phyloP scores from a whole-genome alignment of 1,140 invertebrate species.

The Drepana arcuata region DNA sequence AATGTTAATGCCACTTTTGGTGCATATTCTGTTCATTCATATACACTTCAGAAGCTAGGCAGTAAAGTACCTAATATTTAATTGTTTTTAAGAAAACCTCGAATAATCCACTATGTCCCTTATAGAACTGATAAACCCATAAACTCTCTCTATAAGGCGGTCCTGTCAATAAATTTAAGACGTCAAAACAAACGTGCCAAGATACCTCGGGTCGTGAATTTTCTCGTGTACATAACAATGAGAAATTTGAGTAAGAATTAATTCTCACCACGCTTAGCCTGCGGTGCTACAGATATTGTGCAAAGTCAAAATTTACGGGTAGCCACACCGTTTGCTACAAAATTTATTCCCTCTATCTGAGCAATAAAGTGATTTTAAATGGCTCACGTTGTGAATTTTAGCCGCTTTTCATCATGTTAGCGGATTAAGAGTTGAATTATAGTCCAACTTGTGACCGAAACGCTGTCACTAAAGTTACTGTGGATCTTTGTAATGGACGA shows the following conservation, averaged over 20 bases:
- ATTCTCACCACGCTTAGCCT: not conserved
- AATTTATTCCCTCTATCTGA: slow-evolving; percentile 49
- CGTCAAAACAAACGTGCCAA: slow-evolving; percentile 5
- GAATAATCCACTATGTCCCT: no score
- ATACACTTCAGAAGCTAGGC: no score
- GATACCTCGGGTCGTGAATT: slow-evolving; percentile 8
- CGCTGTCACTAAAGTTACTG: no score
- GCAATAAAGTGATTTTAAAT: slow-evolving; percentile 45
- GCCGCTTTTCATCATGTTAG: slow-evolving; percentile 17
- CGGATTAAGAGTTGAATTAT: slow-evolving; percentile 27
- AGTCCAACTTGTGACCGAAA: no score
- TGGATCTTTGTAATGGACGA: no score
- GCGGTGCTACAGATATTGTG: slow-evolving; percentile 18
- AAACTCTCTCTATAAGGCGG: slow-evolving; percentile 10
- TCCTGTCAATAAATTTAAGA: slow-evolving; percentile 13
- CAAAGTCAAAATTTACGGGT: slow-evolving; percentile 42
- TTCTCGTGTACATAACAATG: slow-evolving; percentile 17
- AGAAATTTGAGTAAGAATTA: no score
- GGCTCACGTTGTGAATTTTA: slow-evolving; percentile 24
- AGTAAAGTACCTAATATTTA: no score
- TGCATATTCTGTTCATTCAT: no score
- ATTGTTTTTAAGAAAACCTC: no score
- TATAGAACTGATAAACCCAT: no score
- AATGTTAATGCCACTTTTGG: no score
- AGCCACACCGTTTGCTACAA: slow-evolving; percentile 19